Evolutionary conservation across 2,888 invertebrate genomes (phyloP), one percentile per base, ranked within the genome.

Genomic region (Zygogramma bicolorata): DNA sequence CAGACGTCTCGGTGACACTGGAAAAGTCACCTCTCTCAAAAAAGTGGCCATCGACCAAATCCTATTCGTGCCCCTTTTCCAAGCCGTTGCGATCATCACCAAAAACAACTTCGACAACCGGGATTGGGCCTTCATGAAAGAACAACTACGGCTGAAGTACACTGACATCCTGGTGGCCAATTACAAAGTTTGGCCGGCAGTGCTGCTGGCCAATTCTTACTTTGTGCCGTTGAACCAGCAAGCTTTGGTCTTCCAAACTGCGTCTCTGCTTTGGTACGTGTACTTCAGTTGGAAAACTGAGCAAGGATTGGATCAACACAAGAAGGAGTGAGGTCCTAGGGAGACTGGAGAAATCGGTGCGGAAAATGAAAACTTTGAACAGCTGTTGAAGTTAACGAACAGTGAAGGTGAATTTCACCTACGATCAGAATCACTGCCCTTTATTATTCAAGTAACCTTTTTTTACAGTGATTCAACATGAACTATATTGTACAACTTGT

Each of bases 191-290:
- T 97, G 96, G 97, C 96, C 97, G 6, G 90, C 92, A 81, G 95
- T 95, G 0, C 97, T 97, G 85, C 81, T 95, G 29, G 84, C 93
- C 3, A 98, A 97, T 86, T 98, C 98, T 87, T 92, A 93, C 80
- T 88, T 94, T 80, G 89, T 96, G 65, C 97, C 97, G 6, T 88
- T 96, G 46, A 91, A 94, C 72, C 94, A 94, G 86, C 95, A 97
- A 88, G 94, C 96, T 7, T 85, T 95, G 38, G 88, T 94, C 38
- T 94, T 93, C 3, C 96, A 96, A 85, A 82, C 88, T 6, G 91
- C 96, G n/a, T 95, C 95, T 29, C 84, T 97, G 27, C 88, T 94
- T 80, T 97, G 97, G 96, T 97, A 97, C 84, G 92, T 92, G 8
- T 97, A 95, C 85, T 86, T 97, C 27, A 94, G 95, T 0, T 93